Percentiles rank a stretch among this genome's conserved stretches.
Conservation (phyloP, 2,797 vertebrate species). For the Notolabrus celidotus region DNA sequence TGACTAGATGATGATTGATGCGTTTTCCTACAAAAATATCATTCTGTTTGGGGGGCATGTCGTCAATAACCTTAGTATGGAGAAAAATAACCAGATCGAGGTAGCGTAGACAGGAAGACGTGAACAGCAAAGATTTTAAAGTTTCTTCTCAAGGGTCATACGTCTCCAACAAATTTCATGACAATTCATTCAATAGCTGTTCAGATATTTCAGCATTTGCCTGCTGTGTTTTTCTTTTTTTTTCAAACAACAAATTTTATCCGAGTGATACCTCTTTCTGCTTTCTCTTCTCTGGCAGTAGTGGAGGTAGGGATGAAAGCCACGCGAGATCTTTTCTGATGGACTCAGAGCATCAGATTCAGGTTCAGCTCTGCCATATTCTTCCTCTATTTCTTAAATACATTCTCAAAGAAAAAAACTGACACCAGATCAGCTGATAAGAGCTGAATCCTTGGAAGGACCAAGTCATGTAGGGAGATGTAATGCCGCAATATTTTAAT, state of each 20-base stretch:
- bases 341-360: conserved; percentile 53
- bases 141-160: no score
- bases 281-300: conserved; percentile 18
- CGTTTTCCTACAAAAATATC: no score
- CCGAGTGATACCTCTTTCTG: conserved; percentile 61
- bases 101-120: no score
- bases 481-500: conserved; percentile 75
- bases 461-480: conserved; percentile 40
- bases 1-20: no score
- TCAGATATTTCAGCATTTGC: neutral
- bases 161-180: neutral
- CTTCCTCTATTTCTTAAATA: neutral
- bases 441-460: conserved; percentile 19
- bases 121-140: no score
- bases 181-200: neutral
- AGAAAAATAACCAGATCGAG: no score
- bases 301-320: conserved; percentile 65
- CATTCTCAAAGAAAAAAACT: conserved; percentile 18
- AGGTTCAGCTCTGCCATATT: conserved; percentile 58
- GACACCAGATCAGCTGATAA: conserved; percentile 53
- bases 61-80: no score
- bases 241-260: neutral
- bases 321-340: conserved; percentile 79
- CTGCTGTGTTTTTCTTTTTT: neutral
- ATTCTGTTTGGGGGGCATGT: no score